A percentile compares a stretch with the other conserved stretches of the same genome.
These are phyloP conservation scores for Macrochelys suwanniensis DNA, from an alignment of 2,797 vertebrate species.

Conservation along the genomic window DNA sequence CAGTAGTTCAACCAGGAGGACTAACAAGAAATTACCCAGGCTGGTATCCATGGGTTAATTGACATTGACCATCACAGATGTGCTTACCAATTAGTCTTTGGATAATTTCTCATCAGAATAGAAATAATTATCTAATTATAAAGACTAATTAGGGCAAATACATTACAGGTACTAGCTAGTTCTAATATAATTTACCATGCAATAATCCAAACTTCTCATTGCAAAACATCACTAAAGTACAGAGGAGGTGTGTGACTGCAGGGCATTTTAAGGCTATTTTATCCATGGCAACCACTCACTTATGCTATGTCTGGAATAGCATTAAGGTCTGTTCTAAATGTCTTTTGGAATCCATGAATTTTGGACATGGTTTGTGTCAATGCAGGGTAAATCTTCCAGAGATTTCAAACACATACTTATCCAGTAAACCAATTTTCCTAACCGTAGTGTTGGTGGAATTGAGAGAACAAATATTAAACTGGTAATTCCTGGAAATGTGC, in stretches of 20 bases:
- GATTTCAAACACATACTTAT: accelerated
- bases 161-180: neutral
- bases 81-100: neutral
- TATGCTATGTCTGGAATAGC: neutral
- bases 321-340: neutral
- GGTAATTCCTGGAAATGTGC: neutral
- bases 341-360: neutral
- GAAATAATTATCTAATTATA: neutral
- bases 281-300: neutral
- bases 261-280: accelerated
- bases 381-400: neutral
- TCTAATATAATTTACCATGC: neutral
- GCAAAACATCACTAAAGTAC: neutral
- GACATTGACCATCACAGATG: neutral
- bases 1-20: neutral
- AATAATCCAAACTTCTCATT: neutral
- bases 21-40: neutral
- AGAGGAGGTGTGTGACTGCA: neutral
- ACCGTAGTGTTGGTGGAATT: accelerated
- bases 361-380: neutral
- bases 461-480: neutral
- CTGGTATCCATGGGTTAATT: neutral
- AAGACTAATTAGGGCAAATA: neutral
- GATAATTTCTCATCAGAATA: neutral
- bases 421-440: neutral